These are phyloP conservation scores for Sterrhoptilus dennistouni DNA, from an alignment of 2,113 vertebrate genomes.

Conservation along the genomic window DNA sequence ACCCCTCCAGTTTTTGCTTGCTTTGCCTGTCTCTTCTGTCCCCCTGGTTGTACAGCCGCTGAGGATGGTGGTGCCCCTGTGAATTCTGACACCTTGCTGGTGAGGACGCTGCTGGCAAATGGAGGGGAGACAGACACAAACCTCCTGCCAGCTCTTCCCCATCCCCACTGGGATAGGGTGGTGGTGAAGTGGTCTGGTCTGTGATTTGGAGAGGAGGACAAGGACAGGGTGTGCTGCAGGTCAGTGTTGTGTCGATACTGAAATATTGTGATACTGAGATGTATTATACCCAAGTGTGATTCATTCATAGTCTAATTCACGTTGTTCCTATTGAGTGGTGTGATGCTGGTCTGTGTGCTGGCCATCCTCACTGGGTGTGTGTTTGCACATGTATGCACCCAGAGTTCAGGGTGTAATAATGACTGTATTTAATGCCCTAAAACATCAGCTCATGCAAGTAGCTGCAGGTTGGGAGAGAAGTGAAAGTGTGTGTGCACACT, in stretches of 20 bases:
- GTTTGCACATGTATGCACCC: rapidly evolving
- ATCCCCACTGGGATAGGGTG: not conserved
- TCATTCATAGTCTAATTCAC: not conserved
- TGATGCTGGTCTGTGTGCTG: not conserved
- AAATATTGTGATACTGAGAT: not conserved
- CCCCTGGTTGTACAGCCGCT: rapidly evolving
- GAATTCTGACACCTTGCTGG: not conserved
- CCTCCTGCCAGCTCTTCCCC: not conserved
- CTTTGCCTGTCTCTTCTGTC: not conserved
- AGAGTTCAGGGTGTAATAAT: not conserved
- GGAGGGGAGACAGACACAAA: not conserved
- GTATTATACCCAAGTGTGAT: rapidly evolving
- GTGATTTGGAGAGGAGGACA: not conserved
- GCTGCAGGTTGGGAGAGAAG: slow-evolving; percentile 9
- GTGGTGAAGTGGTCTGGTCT: not conserved
- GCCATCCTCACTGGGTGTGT: not conserved
- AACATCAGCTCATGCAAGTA: not conserved
- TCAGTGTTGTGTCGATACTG: not conserved
- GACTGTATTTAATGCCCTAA: not conserved
- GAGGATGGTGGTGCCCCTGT: rapidly evolving
- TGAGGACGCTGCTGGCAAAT: not conserved
- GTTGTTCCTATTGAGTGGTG: not conserved
- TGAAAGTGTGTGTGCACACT: not conserved
- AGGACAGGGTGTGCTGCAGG: not conserved
- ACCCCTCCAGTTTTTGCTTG: not conserved